These are phyloP conservation scores for Poecile atricapillus DNA, from an alignment of 2,113 vertebrate genomes.

Conservation along the genomic window DNA sequence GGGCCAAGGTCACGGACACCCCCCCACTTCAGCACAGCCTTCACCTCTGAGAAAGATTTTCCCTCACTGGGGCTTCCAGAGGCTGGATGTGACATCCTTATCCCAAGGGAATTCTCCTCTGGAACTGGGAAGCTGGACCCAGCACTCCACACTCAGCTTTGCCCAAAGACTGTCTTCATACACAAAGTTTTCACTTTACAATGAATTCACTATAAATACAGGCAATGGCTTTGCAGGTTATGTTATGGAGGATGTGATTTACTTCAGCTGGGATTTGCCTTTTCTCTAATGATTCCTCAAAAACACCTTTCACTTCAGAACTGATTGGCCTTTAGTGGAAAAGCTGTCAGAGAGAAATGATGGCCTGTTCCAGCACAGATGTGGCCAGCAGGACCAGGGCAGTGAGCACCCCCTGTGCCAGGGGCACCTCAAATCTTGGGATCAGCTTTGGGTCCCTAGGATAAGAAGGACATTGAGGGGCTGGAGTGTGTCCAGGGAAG, in stretches of 20 bases:
- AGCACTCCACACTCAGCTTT: not conserved
- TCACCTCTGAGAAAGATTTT: not conserved
- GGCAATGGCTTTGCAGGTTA: not conserved
- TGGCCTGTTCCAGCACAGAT: accelerated
- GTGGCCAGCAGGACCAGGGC: not conserved
- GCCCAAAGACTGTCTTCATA: not conserved
- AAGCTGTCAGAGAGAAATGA: not conserved
- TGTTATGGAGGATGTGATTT: not conserved
- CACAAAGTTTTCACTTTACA: not conserved
- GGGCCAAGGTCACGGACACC: not conserved
- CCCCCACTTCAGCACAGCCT: not conserved
- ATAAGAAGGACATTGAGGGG: not conserved
- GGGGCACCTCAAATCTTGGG: not conserved
- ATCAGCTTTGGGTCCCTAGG: not conserved
- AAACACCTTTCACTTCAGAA: not conserved
- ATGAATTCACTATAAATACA: not conserved
- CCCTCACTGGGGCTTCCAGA: not conserved
- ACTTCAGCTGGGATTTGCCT: not conserved
- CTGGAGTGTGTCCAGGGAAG: not conserved
- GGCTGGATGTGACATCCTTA: not conserved
- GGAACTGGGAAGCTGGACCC: not conserved
- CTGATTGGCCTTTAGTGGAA: not conserved
- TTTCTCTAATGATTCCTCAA: not conserved
- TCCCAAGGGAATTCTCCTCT: not conserved
- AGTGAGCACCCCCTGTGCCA: not conserved